Base-by-base conservation (phyloP, 2,113 vertebrate genomes). In the Stigmatopora argus region DNA sequence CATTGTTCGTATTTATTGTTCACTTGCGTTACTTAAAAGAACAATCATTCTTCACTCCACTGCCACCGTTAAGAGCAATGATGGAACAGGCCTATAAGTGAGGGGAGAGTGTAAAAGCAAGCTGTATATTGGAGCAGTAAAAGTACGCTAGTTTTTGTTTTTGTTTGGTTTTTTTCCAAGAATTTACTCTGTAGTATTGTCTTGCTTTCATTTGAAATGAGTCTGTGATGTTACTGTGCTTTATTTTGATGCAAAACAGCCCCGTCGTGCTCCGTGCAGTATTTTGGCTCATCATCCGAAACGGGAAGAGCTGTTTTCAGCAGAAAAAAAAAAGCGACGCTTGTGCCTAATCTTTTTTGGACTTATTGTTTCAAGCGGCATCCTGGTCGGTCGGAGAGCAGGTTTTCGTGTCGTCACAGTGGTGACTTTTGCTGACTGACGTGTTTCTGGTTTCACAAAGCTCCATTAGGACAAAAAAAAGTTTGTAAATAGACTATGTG, bases 1-100 rank as follows among this genome's bases (percentile, higher is more conserved):
- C 95, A 93, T 90, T 89, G 89, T 92, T 95, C 95, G 94, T 97
- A 99, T 99, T 98, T 98, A 98, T 99, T 97, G 92, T 94, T 97
- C 94, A 94, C 91, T 92, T 92, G 92, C 94, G 93, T 97, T 94
- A 90, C 92, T 94, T 93, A 93, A 92, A 94, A 93, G 93, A 92
- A 93, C 90, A 92, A 91, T 93, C 89, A 90, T 81, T 89, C 87
- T 84, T 90, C 91, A 87, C 89, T 93, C 81, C 74, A 70, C 62
- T 90, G 91, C 92, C 91, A 88, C 75, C 82, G 67, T 21, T 61
- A 57, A 38, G 47, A 47, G 1, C 51, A 1, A 53, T 41, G 73
- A 73, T 47, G 61, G 41, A 38, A 44, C 2, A 23, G 69, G 59
- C 68, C 69, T n/a, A 18, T 18, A 31, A 53, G 38, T 56, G 41